Conservation (phyloP, 2,113 vertebrate species). For the Apodemus speciosus region DNA sequence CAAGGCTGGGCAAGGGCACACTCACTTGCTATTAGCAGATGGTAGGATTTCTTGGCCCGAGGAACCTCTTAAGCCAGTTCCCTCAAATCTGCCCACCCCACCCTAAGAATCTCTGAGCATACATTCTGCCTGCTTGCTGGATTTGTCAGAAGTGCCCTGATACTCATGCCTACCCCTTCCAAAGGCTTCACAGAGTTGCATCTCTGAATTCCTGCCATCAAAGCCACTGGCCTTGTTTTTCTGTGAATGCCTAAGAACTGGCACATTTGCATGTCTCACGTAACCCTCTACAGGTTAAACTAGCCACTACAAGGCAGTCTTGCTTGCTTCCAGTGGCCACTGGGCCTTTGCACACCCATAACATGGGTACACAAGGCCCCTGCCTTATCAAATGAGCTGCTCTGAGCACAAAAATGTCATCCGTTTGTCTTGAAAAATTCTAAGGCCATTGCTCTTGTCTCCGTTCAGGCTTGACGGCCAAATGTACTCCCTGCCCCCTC, state of each 20-base stretch:
- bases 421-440: neutral
- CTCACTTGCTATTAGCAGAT: neutral
- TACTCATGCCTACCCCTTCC: neutral
- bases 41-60: too few species aligned
- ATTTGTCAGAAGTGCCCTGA: neutral
- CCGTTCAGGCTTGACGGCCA: too few species aligned
- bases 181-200: neutral
- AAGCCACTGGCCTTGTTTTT: neutral
- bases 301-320: neutral
- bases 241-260: neutral
- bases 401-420: neutral
- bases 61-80: neutral
- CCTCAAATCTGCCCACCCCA: fast-evolving
- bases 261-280: fast-evolving
- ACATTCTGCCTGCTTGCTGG: neutral
- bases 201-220: neutral
- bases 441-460: neutral
- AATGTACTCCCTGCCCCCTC: neutral
- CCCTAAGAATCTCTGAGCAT: too few species aligned
- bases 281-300: neutral
- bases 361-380: fast-evolving
- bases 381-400: fast-evolving
- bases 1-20: too few species aligned
- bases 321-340: neutral
- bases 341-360: fast-evolving